These are phyloP conservation scores for Sinelater perroti DNA, from an alignment of 2,888 invertebrate species.

Conservation along the genomic window DNA sequence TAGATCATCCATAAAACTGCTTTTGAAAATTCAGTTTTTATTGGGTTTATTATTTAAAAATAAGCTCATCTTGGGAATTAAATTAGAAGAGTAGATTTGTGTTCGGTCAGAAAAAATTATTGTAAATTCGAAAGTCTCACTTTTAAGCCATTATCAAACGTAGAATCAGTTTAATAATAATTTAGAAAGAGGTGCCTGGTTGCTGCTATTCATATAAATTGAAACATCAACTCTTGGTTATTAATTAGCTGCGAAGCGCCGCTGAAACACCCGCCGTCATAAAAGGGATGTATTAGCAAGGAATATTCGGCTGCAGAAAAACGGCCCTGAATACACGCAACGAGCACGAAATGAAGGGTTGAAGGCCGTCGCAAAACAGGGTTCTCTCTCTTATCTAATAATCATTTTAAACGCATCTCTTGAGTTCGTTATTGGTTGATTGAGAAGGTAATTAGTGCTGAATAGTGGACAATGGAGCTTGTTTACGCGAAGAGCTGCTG, in stretches of 20 bases:
- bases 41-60: too few relatives aligned
- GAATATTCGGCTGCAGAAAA: constrained; percentile 20
- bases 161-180: too few relatives aligned
- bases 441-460: constrained; percentile 32
- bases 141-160: too few relatives aligned
- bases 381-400: constrained; percentile 24
- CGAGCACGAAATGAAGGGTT: constrained; percentile 19
- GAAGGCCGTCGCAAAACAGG: constrained; percentile 16
- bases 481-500: constrained; percentile 30
- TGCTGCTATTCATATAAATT: not conserved
- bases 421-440: constrained; percentile 31
- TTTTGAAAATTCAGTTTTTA: too few relatives aligned
- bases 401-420: constrained; percentile 30
- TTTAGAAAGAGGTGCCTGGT: too few relatives aligned
- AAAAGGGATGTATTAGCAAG: constrained; percentile 12
- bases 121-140: not conserved
- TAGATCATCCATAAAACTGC: too few relatives aligned
- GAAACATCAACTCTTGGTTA: constrained; percentile 7
- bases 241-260: constrained; percentile 10
- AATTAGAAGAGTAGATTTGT: too few relatives aligned
- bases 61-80: too few relatives aligned
- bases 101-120: too few relatives aligned
- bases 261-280: constrained; percentile 6
- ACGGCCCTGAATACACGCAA: constrained; percentile 19
- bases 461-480: constrained; percentile 30